Evolutionary conservation across 2,113 vertebrate genomes (phyloP), one percentile per base, ranked within the genome.

Genomic region (Solea solea): DNA sequence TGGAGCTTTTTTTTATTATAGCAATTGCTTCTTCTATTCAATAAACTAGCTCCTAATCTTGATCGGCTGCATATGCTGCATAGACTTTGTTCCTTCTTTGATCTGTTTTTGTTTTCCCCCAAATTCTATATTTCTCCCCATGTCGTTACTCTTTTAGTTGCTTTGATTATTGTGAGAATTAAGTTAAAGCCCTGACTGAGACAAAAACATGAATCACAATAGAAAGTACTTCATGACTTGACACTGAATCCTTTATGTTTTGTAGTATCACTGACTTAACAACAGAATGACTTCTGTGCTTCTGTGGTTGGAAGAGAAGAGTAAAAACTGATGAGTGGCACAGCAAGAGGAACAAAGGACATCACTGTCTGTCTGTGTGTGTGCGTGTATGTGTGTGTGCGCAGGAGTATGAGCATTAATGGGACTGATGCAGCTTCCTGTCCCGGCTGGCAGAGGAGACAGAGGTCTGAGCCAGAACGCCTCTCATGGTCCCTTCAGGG

Each of bases 391-490:
- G 11, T 60, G 54, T 28, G 60, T 50, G 9, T 62, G 51, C 57
- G 34, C 0, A 13, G 48, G 51, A 25, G 54, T 3, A 0, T 13
- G 51, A 50, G 49, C 12, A 10, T 52, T 72, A 51, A 64, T 62
- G 56, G 15, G 51, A 50, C 60, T 41, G 48, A 44, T 40, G 8
- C 57, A 11, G 9, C 50, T 75, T 72, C 80, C 67, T 65, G 66
- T 74, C 74, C 50, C 9, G 25, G 48, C 63, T 76, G 79, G 60
- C 67, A 75, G 56, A 55, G 12, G 54, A 67, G 5, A 49, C 0
- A 0, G 25, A 1, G 15, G 49, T 67, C 45, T 28, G 42, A 66
- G 78, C 71, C 76, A 61, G 44, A 64, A 55, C 3, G 34, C 44
- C 74, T 61, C 69, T 54, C 7, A 5, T 69, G 52, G 69, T 55